Conservation (phyloP, 1,140 invertebrate genomes). For the Philotrypesis tridentata region DNA sequence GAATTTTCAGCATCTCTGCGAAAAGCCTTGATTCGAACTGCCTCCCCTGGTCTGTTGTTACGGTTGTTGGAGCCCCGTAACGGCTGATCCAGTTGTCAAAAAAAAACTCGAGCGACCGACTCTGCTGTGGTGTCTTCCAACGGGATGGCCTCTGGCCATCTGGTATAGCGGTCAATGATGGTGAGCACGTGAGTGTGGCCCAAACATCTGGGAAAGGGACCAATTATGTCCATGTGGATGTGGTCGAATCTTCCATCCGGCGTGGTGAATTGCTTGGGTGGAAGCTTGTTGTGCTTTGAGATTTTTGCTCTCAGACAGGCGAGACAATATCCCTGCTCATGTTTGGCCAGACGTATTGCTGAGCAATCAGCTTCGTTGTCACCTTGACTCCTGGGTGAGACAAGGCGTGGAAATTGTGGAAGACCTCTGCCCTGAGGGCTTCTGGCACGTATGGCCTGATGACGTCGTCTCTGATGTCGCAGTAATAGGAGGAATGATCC, state of each 20-base stretch:
- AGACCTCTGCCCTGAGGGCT: constrained; percentile 50
- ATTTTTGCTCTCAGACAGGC: constrained; percentile 59
- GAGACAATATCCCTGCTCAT: constrained; percentile 53
- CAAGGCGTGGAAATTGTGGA: constrained; percentile 56
- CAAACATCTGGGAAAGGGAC: constrained; percentile 64
- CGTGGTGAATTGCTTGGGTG: background rate
- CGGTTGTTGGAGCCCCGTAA: too few species aligned
- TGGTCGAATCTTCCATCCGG: constrained; percentile 62
- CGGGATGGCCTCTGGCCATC: constrained; percentile 69
- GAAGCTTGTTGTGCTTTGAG: constrained; percentile 44
- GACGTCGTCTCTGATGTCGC: constrained; percentile 48
- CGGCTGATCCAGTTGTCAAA: constrained; percentile 54
- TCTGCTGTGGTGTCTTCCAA: constrained; percentile 52
- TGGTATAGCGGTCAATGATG: constrained; percentile 68
- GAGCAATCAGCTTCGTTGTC: constrained; percentile 47
- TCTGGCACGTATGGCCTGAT: constrained; percentile 57
- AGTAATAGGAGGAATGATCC: constrained; percentile 36
- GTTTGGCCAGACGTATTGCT: constrained; percentile 57
- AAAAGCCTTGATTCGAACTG: too few species aligned
- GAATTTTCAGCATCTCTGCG: too few species aligned
- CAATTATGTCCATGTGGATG: constrained; percentile 74
- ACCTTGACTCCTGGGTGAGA: constrained; percentile 56
- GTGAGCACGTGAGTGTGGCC: constrained; percentile 68
- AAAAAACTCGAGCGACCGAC: constrained; percentile 54
- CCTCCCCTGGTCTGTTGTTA: too few species aligned